phyloP scores from a whole-genome alignment of 2,888 invertebrate genomes.

The Zaprionus bogoriensis region DNA sequence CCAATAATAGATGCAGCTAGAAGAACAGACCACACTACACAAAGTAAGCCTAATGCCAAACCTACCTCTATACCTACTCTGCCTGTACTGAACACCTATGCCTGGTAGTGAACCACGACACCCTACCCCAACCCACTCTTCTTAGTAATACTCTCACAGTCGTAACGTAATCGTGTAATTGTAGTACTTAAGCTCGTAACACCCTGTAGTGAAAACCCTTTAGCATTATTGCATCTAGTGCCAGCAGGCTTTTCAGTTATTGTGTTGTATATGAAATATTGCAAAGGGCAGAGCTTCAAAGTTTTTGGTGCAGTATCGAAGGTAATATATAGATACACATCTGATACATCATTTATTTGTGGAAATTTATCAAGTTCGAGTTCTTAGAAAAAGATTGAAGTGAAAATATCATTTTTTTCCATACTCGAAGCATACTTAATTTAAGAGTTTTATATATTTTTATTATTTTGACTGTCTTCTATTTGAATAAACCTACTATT shows the following conservation, averaged over 20 bases:
- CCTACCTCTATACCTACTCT: slow-evolving; percentile 29
- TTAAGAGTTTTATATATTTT: too few relatives aligned
- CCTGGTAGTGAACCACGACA: slow-evolving; percentile 12
- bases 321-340: too few relatives aligned
- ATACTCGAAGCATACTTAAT: too few relatives aligned
- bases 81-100: slow-evolving; percentile 5
- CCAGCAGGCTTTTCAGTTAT: slow-evolving; percentile 36
- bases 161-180: background rate
- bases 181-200: background rate
- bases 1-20: slow-evolving; percentile 81
- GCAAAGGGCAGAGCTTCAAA: background rate
- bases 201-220: background rate
- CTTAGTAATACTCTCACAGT: background rate
- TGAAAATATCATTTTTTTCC: too few relatives aligned
- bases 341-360: too few relatives aligned
- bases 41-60: slow-evolving; percentile 78
- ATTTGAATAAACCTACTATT: too few relatives aligned
- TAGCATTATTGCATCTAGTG: slow-evolving; percentile 32
- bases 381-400: too few relatives aligned
- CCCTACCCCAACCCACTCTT: background rate
- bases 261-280: background rate
- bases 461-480: too few relatives aligned
- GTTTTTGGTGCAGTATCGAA: too few relatives aligned
- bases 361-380: too few relatives aligned
- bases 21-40: slow-evolving; percentile 82